Evolutionary conservation across 2,113 vertebrate species (phyloP).

Genomic region (Anguilla rostrata): DNA sequence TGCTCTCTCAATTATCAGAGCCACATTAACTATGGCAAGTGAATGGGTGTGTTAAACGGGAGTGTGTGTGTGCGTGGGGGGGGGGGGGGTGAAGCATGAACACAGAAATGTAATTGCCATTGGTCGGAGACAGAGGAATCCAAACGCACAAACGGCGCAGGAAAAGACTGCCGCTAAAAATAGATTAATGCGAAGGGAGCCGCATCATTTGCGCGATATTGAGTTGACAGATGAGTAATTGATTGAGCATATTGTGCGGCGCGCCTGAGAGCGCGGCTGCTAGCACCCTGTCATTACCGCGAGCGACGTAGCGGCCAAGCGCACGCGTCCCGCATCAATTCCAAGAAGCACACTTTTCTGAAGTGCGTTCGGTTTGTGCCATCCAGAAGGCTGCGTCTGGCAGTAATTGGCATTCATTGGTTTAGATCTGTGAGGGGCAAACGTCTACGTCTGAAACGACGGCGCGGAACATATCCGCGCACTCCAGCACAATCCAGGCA

Average conservation of each 20-base stretch:
- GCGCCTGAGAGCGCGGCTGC: background rate
- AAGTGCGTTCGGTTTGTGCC: background rate
- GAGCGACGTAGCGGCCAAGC: background rate
- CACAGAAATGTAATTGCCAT: constrained; percentile 45
- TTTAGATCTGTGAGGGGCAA: background rate
- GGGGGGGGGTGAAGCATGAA: constrained; percentile 33
- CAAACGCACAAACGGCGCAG: constrained; percentile 10
- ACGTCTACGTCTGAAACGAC: too few relatives aligned
- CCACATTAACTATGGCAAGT: constrained; percentile 31
- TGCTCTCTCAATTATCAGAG: constrained; percentile 48
- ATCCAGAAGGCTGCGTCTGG: background rate
- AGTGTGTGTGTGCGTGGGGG: background rate
- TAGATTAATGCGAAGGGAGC: constrained; percentile 22
- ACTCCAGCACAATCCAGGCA: background rate
- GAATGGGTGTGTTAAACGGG: constrained; percentile 25
- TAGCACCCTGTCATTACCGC: background rate
- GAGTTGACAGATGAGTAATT: background rate
- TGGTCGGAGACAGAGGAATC: constrained; percentile 25
- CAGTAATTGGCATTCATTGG: background rate
- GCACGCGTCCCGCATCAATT: background rate
- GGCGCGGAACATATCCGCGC: background rate
- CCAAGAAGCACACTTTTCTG: background rate
- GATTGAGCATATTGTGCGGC: background rate
- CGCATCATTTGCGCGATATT: constrained; percentile 31
- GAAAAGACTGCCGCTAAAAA: constrained; percentile 23